Evolutionary conservation across 2,888 invertebrate genomes (phyloP).

Genomic region (Keiferia lycopersicella): DNA sequence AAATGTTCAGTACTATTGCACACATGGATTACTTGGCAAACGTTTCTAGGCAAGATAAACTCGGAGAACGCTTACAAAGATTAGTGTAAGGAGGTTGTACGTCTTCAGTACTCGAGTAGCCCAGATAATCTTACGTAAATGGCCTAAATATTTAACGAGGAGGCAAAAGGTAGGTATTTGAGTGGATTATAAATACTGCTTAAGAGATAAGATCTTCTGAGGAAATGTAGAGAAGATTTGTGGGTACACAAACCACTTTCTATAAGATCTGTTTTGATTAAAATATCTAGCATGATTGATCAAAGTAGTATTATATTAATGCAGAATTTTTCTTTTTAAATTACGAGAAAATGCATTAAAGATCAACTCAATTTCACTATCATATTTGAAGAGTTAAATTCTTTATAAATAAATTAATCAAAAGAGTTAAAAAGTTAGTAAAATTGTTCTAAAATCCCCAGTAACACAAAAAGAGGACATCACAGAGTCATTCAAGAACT

Average conservation of each 20-base stretch:
- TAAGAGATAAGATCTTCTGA: not conserved
- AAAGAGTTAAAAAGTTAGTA: no score
- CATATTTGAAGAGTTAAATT: no score
- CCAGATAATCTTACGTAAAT: constrained; percentile 61
- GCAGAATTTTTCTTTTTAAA: no score
- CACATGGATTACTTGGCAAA: constrained; percentile 68
- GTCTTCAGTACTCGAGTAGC: constrained; percentile 55
- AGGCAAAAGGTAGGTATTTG: constrained; percentile 28
- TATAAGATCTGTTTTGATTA: not conserved
- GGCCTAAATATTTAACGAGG: constrained; percentile 52
- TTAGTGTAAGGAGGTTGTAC: constrained; percentile 62
- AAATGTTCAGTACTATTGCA: constrained; percentile 57
- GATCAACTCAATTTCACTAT: no score
- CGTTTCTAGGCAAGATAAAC: constrained; percentile 74
- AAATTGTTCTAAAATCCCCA: no score
- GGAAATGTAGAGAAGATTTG: no score
- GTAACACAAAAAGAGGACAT: no score
- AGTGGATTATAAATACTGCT: constrained; percentile 17
- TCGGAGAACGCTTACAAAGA: constrained; percentile 66
- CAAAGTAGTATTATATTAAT: no score
- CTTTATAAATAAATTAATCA: no score
- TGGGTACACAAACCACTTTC: not conserved
- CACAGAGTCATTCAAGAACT: no score
- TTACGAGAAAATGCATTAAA: no score
- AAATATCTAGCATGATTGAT: not conserved